Evolutionary conservation across 2,113 vertebrate genomes (phyloP).

Genomic region (Typhlomys cinereus): DNA sequence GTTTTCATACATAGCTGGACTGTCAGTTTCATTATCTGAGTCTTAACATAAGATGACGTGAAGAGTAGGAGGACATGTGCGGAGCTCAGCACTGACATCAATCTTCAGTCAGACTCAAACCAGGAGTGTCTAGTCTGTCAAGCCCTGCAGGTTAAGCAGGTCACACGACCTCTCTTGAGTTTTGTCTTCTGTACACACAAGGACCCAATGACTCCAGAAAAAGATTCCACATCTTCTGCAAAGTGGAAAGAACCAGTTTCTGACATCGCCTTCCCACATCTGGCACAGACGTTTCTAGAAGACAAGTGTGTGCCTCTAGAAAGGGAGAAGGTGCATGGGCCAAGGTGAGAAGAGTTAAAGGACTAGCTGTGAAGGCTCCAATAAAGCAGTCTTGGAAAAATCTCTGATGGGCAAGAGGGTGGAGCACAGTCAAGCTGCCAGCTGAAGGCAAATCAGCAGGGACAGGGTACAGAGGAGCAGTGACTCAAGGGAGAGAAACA

Average conservation of each 20-base stretch:
- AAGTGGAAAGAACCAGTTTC: not conserved
- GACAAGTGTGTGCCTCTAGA: not conserved
- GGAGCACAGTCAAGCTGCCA: not conserved
- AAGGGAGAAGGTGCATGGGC: not conserved
- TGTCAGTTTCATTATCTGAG: not conserved
- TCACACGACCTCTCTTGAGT: not conserved
- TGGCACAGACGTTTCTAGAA: not conserved
- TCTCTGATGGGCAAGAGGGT: not conserved
- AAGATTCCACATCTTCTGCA: not conserved
- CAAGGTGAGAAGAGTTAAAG: not conserved
- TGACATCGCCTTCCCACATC: not conserved
- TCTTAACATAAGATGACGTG: not conserved
- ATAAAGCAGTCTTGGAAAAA: not conserved
- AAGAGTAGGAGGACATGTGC: not conserved
- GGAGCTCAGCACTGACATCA: not conserved
- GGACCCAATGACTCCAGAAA: not conserved
- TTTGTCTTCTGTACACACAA: not conserved
- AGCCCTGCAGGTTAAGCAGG: not conserved
- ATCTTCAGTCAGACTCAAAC: not conserved
- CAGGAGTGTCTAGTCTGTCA: not conserved
- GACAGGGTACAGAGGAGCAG: not conserved
- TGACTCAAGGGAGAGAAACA: not conserved
- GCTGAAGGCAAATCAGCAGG: not conserved
- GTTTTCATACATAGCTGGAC: not conserved
- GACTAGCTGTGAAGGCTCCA: not conserved